Evolutionary conservation across 2,113 vertebrate species (phyloP), one percentile per base, ranked within the genome.

Genomic region (Merops nubicus): DNA sequence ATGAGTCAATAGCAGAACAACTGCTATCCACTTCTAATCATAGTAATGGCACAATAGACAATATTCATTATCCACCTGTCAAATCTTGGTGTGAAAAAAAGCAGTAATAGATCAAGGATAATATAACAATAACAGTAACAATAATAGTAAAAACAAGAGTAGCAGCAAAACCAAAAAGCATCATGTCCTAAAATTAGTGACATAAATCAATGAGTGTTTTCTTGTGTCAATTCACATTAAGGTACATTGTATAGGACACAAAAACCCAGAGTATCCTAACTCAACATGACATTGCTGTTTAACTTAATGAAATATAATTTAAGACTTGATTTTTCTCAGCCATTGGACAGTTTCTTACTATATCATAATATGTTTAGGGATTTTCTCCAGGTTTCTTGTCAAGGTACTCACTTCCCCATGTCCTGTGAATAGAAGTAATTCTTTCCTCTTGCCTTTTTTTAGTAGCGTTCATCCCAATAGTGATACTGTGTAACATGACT

Each of bases 191-290:
- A 97, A 98, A 97, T 98, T 97, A 97, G 94, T 95, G 63, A 89
- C 88, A 97, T 95, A 97, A 97, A 98, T 98, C 97, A 91, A 96
- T 97, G 94, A 87, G 57, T 88, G 88, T 97, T 97, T 97, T 96
- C 97, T 89, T 94, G 72, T 97, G 96, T 98, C 97, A 97, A 94
- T 96, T 98, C 97, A 97, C 93, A 97, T 97, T 98, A 97, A 93
- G 74, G 91, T 93, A 95, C 85, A 88, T 56, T 83, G 72, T 97
- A 57, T 91, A 96, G 97, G 88, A 90, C 88, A 95, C 90, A 83
- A 95, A 94, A 79, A 97, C 94, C 74, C 25, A 68, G 79, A 76
- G 42, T 88, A 95, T 94, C 76, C 75, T 97, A 97, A 98, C 72
- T 60, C 76, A 96, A 97, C 42, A 69, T 85, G 93, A 97, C 96